Evolutionary conservation across 92 coral and sea anemone species (phyloP), one percentile per base, ranked within the genome.

Genomic region (Epizoanthus rinbou): DNA sequence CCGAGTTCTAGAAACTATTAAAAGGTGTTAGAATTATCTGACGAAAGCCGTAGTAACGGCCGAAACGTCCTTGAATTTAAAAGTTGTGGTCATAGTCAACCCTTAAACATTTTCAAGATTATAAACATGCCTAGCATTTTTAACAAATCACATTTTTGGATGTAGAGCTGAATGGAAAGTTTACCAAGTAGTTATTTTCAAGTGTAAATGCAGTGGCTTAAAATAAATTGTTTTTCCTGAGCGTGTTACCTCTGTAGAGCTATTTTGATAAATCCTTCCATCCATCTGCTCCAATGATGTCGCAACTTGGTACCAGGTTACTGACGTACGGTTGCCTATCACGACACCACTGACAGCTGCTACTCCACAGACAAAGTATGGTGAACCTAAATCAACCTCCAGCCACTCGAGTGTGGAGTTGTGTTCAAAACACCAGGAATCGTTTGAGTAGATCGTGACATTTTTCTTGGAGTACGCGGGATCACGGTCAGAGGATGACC

Each of bases 381-480:
- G 19, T n/a, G 58, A 4, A 22, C 79, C 79, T 47, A 73, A 73
- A 25, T 73, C 79, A 37, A 73, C 63, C 21, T 73, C 39, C n/a
- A 73, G 23, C 79, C 79, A 73, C 79, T 73, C 63, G 41, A 45
- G 57, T 9, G 79, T 19, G 3, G 79, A 35, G 21, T 47, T 73
- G 11, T 18, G 8, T n/a, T 52, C 5, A 22, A 59, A 59, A 41
- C 79, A 73, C 79, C 79, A 73, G 17, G 57, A 6, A 37, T 16
- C 28, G 13, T 28, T 24, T 17, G 39, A 45, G 37, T 16, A 7
- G 19, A 73, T 47, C 37, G 71, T 66, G 22, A 6, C 45, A 23
- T 66, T 66, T 14, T 24, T 25, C 28, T n/a, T 41, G 3, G 45
- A 66, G 9, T 66, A 39, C 1, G 45, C 71, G 25, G n/a, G 45